Evolutionary conservation across 2,113 vertebrate genomes (phyloP).

Genomic region (Alethe castanea): DNA sequence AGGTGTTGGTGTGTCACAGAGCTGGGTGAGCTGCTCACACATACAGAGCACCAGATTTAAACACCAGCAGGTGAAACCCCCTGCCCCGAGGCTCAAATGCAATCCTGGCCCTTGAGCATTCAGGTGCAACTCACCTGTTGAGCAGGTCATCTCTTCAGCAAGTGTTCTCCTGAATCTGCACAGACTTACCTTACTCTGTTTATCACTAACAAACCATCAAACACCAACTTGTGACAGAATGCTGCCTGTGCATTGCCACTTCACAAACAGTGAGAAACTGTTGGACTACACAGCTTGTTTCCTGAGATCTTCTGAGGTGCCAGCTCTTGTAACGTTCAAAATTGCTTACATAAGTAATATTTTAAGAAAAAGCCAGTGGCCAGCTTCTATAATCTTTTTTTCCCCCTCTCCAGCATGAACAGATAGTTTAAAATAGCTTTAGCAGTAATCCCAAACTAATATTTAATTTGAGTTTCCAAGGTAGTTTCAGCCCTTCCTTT

Average conservation of each 20-base stretch:
- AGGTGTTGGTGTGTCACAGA: background rate
- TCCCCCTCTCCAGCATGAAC: background rate
- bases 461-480: background rate
- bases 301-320: background rate
- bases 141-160: background rate
- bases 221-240: background rate
- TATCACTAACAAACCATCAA: accelerated
- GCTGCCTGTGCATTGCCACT: background rate
- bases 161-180: background rate
- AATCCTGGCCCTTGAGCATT: background rate
- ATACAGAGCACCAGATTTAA: background rate
- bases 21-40: accelerated
- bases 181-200: background rate
- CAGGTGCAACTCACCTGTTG: background rate
- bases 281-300: background rate
- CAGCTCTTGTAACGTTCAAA: background rate
- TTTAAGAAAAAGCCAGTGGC: background rate
- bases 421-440: background rate
- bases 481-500: background rate
- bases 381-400: background rate
- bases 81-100: accelerated
- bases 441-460: background rate
- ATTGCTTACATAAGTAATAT: background rate
- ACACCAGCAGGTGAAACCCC: background rate
- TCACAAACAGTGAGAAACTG: background rate